phyloP scores from a whole-genome alignment of 1,140 invertebrate genomes.

The Drusus annulatus region DNA sequence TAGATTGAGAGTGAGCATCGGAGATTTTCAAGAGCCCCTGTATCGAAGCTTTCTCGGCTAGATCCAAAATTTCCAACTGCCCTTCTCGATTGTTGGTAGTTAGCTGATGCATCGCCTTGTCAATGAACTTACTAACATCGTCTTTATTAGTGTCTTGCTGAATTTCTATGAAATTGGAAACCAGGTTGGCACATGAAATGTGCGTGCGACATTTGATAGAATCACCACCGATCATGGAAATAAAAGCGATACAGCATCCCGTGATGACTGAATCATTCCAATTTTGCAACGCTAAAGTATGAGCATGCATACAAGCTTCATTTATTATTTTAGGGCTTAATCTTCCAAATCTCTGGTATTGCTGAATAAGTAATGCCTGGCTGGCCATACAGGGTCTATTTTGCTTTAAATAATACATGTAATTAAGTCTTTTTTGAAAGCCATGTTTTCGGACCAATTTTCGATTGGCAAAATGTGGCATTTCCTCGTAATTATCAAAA shows the following conservation, averaged over 20 bases:
- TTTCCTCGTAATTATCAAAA: constrained; percentile 58
- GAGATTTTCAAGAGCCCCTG: constrained; percentile 44
- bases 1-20: constrained; percentile 39
- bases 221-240: constrained; percentile 75
- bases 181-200: constrained; percentile 71
- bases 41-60: constrained; percentile 63
- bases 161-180: constrained; percentile 63
- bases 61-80: constrained; percentile 64
- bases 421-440: constrained; percentile 75
- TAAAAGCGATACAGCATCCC: constrained; percentile 75
- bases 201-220: constrained; percentile 74
- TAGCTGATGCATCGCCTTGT: constrained; percentile 65
- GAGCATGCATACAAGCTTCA: constrained; percentile 73
- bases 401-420: constrained; percentile 77
- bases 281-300: constrained; percentile 73
- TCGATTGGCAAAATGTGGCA: constrained; percentile 74
- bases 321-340: constrained; percentile 68
- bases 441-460: constrained; percentile 74
- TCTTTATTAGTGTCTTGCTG: constrained; percentile 62
- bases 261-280: constrained; percentile 72
- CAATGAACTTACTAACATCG: constrained; percentile 64
- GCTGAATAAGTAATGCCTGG: constrained; percentile 69
- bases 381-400: constrained; percentile 76
- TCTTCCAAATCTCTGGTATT: constrained; percentile 68
- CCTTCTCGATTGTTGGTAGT: constrained; percentile 65